Conservation (phyloP, 2,113 vertebrate species). For the Tricholaema leucomelas region DNA sequence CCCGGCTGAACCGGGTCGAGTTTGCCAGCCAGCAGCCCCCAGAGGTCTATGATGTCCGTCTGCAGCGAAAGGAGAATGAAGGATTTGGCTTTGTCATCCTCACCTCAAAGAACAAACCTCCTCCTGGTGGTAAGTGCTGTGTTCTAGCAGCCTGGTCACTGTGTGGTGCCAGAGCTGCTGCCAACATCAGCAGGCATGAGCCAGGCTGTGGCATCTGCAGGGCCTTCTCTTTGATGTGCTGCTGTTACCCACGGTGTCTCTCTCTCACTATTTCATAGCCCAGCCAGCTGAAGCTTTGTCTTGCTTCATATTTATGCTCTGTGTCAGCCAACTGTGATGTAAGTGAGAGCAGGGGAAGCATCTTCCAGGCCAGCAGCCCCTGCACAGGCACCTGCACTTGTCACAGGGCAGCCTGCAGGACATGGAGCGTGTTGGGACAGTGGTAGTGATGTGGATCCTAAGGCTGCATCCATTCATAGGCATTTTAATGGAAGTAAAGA, state of each 20-base stretch:
- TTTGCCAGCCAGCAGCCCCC: slow-evolving; percentile 27
- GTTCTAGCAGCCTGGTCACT: no score
- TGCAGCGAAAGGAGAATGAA: slow-evolving; percentile 92
- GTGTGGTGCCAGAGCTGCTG: background rate
- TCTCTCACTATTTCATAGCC: background rate
- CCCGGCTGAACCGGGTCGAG: slow-evolving; percentile 72
- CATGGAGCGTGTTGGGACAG: fast-evolving
- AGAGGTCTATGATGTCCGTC: slow-evolving; percentile 87
- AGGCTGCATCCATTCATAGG: background rate
- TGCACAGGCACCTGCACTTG: background rate
- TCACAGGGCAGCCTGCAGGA: background rate
- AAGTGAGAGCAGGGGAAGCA: background rate
- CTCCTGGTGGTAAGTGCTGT: slow-evolving; percentile 86
- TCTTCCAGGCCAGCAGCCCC: fast-evolving
- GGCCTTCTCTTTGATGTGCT: background rate
- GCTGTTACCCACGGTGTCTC: no score
- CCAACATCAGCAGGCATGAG: background rate
- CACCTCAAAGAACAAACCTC: slow-evolving; percentile 95
- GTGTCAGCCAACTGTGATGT: background rate
- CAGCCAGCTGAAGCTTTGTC: background rate
- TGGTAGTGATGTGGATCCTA: background rate
- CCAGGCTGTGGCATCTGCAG: background rate
- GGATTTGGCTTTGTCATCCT: slow-evolving; percentile 98
- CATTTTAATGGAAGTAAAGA: background rate
- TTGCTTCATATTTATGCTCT: background rate